Conservation (phyloP, 2,113 vertebrate species). For the Boleophthalmus pectinirostris region DNA sequence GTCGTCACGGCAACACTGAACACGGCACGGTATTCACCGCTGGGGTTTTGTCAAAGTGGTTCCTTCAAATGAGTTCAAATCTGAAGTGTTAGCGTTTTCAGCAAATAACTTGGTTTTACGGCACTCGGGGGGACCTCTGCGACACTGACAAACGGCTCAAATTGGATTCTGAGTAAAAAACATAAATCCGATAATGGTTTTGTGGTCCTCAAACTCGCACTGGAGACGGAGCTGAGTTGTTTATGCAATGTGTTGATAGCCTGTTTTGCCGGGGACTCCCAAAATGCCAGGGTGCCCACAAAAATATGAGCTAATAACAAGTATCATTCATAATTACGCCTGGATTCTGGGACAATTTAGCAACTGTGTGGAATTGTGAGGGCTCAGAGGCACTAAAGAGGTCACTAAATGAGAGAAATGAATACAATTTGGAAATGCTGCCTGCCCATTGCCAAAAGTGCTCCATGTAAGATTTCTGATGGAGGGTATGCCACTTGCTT, state of each 20-base stretch:
- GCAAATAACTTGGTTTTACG: slow-evolving; percentile 22
- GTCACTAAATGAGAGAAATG: slow-evolving; percentile 43
- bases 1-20: slow-evolving; percentile 39
- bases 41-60: slow-evolving; percentile 33
- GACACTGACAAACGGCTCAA: slow-evolving; percentile 19
- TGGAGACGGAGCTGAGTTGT: slow-evolving; percentile 16
- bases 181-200: slow-evolving; percentile 46
- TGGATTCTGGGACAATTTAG: slow-evolving; percentile 23
- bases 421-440: not conserved
- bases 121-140: slow-evolving; percentile 29
- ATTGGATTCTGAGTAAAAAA: slow-evolving; percentile 46
- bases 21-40: slow-evolving; percentile 26
- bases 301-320: slow-evolving; percentile 47
- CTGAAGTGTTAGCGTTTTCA: slow-evolving; percentile 26
- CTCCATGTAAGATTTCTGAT: too few relatives aligned
- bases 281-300: slow-evolving; percentile 25
- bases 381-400: slow-evolving; percentile 30
- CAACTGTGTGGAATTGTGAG: slow-evolving; percentile 40
- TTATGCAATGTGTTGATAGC: slow-evolving; percentile 21
- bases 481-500: too few relatives aligned
- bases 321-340: slow-evolving; percentile 49
- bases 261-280: slow-evolving; percentile 5
- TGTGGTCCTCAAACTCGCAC: slow-evolving; percentile 15
- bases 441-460: too few relatives aligned
- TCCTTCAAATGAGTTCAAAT: slow-evolving; percentile 31